A percentile compares a stretch with the other conserved stretches of the same genome.
These are phyloP conservation scores for Carpatolechia fugitivella DNA, from an alignment of 2,888 invertebrate species.

Conservation along the genomic window DNA sequence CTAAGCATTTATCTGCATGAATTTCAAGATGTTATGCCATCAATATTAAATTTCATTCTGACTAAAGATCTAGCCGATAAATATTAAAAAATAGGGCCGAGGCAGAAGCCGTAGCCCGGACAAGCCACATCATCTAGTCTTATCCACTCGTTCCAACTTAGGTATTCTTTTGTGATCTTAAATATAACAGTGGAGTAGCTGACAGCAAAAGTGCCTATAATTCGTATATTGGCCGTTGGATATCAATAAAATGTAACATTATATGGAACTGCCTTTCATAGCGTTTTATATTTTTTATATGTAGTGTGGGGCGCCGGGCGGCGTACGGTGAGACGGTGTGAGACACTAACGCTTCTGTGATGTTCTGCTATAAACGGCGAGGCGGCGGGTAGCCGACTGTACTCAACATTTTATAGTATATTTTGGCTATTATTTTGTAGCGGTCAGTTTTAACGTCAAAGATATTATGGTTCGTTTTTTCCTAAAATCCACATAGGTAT, in stretches of 20 bases:
- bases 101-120: not conserved
- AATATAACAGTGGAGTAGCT: constrained; percentile 33
- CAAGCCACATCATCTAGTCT: constrained; percentile 8
- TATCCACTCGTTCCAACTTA: constrained; percentile 1
- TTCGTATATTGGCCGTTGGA: constrained; percentile 49
- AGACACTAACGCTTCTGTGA: constrained; percentile 71
- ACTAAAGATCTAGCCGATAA: not conserved
- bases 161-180: constrained; percentile 9
- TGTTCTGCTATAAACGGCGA: constrained; percentile 41
- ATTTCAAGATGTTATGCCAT: not conserved
- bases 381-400: constrained; percentile 17
- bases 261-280: constrained; percentile 63
- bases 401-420: constrained; percentile 61
- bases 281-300: constrained; percentile 72
- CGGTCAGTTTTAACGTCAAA: constrained; percentile 52
- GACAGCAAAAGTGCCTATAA: constrained; percentile 67
- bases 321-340: constrained; percentile 54
- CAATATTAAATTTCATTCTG: not conserved
- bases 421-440: constrained; percentile 60
- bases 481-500: not conserved
- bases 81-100: not conserved
- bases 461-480: constrained; percentile 19
- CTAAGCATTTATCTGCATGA: no score
- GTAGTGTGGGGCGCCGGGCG: constrained; percentile 55
- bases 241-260: constrained; percentile 57